phyloP scores from a whole-genome alignment of 2,113 vertebrate genomes.

The Taurulus bubalis region DNA sequence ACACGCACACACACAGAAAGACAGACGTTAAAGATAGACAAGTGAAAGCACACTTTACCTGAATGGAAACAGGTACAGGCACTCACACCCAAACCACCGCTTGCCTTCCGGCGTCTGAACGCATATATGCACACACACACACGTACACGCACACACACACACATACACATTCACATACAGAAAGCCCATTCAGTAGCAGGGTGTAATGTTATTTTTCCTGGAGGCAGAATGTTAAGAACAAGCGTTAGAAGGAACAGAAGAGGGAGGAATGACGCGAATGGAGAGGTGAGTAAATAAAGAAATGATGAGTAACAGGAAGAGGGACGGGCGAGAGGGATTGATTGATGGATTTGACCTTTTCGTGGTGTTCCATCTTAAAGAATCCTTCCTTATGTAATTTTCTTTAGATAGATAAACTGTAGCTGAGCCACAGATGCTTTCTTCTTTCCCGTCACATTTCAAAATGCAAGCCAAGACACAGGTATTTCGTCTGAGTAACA shows the following conservation, averaged over 20 bases:
- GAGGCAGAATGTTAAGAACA: conserved; percentile 54
- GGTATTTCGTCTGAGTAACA: conserved; percentile 16
- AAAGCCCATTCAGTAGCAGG: conserved; percentile 23
- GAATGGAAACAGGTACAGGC: conserved; percentile 32
- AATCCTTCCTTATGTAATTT: conserved; percentile 23
- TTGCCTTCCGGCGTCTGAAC: conserved; percentile 17
- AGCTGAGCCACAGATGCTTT: neutral
- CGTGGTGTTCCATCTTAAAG: neutral
- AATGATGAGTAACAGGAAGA: conserved; percentile 38
- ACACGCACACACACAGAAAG: neutral
- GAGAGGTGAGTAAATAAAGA: conserved; percentile 25
- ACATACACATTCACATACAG: conserved; percentile 4
- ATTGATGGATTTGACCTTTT: conserved; percentile 57
- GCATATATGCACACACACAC: neutral
- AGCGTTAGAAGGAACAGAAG: conserved; percentile 14
- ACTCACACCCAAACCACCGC: conserved; percentile 10
- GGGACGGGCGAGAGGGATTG: neutral
- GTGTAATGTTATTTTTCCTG: conserved; percentile 59
- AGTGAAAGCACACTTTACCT: conserved; percentile 12
- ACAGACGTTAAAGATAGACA: neutral
- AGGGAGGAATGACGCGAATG: conserved; percentile 27
- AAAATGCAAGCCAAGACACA: conserved; percentile 23
- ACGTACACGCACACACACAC: neutral
- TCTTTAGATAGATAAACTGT: conserved; percentile 31
- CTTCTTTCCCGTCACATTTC: neutral